Base-by-base conservation (phyloP, 2,797 vertebrate genomes). In the Okamejei kenojei region DNA sequence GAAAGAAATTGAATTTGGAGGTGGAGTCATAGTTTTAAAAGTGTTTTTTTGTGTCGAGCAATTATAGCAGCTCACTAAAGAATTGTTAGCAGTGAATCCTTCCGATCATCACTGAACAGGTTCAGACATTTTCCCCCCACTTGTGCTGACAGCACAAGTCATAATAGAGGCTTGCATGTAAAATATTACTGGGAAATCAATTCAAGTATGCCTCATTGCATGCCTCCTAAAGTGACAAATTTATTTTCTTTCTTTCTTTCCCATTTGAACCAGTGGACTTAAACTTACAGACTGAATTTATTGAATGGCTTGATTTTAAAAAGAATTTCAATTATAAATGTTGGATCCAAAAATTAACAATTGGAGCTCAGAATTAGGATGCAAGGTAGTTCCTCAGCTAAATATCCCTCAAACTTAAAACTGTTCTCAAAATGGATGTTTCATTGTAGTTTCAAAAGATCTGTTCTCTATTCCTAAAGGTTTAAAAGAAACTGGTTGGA, bases 11-110 rank as follows among this genome's bases (percentile, higher is more conserved):
- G 71, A 74, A 74, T 7, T 74, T 74, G 5, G 71, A 26, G 19
- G 71, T 74, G 71, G 71, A 74, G 71, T 74, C 19, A 23, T 74
- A 7, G 21, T 74, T 74, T 74, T 21, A 6, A 74, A 74, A 21
- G 19, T 26, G 2, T 23, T 74, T 73, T 26, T 74, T 74, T 74
- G 71, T 74, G 19, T 26, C 21, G 23, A 74, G 21, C 21, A 23
- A 74, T 74, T 74, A 74, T 23, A 74, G 71, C 71, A 68, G 65
- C 19, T 88, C n/a, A 88, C 68, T 68, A 88, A 88, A 68, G n/a
- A 68, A 32, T 19, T 88, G 63, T 88, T 32, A 88, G 32, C 63
- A 88, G 17, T 68, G 8, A 3, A 58, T 68, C n/a, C 29, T 35
- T 32, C 58, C 63, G 35, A 32, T 19, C 84, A 19, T 65, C 21